These are phyloP conservation scores for Elymnias hypermnestra DNA, from an alignment of 1,140 invertebrate genomes.

Conservation along the genomic window DNA sequence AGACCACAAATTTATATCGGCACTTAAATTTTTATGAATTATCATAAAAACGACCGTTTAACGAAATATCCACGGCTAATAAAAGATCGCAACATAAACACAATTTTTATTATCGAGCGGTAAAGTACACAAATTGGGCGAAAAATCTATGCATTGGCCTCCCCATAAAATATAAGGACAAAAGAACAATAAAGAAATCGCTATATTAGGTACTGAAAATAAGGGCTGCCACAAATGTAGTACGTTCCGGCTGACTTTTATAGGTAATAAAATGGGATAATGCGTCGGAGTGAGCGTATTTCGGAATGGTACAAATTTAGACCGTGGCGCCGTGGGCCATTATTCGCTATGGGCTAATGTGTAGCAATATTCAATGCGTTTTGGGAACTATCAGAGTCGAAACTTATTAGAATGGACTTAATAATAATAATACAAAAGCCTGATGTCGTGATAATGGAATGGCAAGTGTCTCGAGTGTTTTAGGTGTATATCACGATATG, in stretches of 20 bases:
- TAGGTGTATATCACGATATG: too few species aligned
- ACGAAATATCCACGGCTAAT: slow-evolving; percentile 49
- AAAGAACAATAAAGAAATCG: slow-evolving; percentile 31
- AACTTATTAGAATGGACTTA: too few species aligned
- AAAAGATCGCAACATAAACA: slow-evolving; percentile 43
- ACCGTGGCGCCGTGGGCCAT: slow-evolving; percentile 36
- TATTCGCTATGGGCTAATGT: slow-evolving; percentile 23
- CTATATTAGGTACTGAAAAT: slow-evolving; percentile 48
- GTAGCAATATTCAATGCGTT: neutral
- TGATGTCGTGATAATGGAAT: too few species aligned
- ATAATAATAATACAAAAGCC: too few species aligned
- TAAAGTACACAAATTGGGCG: slow-evolving; percentile 57
- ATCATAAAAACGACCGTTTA: slow-evolving; percentile 54
- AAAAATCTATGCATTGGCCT: slow-evolving; percentile 60
- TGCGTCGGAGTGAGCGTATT: slow-evolving; percentile 69
- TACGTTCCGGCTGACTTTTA: slow-evolving; percentile 69
- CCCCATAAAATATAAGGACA: slow-evolving; percentile 59
- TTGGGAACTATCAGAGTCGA: slow-evolving; percentile 45
- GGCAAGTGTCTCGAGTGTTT: too few species aligned
- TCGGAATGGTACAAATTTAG: slow-evolving; percentile 73
- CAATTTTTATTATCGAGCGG: slow-evolving; percentile 50
- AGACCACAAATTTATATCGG: slow-evolving; percentile 32
- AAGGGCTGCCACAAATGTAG: slow-evolving; percentile 60
- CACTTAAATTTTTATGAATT: slow-evolving; percentile 58
- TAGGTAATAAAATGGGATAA: slow-evolving; percentile 73